These are phyloP conservation scores for Sesia apiformis DNA, from an alignment of 2,888 invertebrate species.

Conservation along the genomic window DNA sequence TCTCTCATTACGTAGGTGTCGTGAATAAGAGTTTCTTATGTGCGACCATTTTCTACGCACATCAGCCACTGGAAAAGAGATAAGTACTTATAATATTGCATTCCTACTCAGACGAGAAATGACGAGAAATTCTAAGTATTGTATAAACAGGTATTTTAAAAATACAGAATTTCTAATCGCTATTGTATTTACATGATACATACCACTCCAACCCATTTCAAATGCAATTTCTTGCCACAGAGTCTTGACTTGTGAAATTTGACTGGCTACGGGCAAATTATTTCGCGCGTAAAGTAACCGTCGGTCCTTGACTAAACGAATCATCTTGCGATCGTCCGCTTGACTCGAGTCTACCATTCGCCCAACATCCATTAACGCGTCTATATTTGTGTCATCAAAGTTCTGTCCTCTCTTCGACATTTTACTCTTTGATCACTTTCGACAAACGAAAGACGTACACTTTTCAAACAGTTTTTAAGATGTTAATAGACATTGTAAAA, in stretches of 20 bases:
- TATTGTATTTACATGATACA: conserved; percentile 1
- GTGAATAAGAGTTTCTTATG: conserved; percentile 66
- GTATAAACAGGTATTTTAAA: neutral
- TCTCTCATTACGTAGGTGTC: conserved; percentile 64
- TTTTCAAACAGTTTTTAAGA: neutral
- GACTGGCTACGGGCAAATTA: conserved; percentile 64
- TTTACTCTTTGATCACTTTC: conserved; percentile 1
- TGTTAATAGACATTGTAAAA: too few species aligned
- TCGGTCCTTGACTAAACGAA: conserved; percentile 52
- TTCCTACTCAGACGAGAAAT: neutral
- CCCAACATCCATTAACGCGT: conserved; percentile 29
- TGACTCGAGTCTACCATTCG: conserved; percentile 53
- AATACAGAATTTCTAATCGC: neutral
- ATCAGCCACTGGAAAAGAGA: conserved; percentile 40
- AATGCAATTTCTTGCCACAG: conserved; percentile 58
- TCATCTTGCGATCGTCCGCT: conserved; percentile 61
- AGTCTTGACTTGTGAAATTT: conserved; percentile 52
- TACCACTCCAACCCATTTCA: conserved; percentile 60
- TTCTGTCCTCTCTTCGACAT: conserved; percentile 4
- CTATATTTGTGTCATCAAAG: conserved; percentile 3
- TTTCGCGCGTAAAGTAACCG: conserved; percentile 57
- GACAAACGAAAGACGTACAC: neutral
- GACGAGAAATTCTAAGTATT: neutral
- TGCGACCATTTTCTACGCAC: conserved; percentile 67
- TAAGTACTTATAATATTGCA: neutral